A percentile compares a stretch with the other conserved stretches of the same genome.
Evolutionary conservation across 2,797 vertebrate species (phyloP).

Genomic region (Pristis pectinata): DNA sequence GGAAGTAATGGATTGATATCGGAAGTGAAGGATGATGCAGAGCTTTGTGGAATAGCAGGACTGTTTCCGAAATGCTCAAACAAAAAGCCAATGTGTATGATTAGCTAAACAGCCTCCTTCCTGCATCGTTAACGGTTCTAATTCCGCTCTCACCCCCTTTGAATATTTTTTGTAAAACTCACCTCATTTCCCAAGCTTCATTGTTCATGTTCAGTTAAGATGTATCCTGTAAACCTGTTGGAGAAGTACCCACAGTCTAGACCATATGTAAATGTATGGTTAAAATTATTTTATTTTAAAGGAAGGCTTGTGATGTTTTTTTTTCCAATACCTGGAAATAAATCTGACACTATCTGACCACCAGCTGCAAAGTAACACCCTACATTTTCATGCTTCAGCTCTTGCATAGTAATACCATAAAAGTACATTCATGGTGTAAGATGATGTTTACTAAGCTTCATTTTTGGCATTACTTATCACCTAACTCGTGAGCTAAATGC

Average conservation of each 20-base stretch:
- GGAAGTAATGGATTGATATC: not conserved
- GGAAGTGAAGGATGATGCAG: not conserved
- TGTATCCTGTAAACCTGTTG: too few relatives aligned
- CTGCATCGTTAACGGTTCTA: not conserved
- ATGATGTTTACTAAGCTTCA: not conserved
- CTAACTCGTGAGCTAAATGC: not conserved
- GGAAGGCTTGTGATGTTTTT: not conserved
- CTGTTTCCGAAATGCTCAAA: not conserved
- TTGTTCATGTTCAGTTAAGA: not conserved
- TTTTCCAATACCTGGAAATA: not conserved
- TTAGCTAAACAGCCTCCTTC: not conserved
- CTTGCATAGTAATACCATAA: not conserved
- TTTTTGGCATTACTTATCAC: not conserved
- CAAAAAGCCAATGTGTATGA: too few relatives aligned
- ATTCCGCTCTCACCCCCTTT: not conserved
- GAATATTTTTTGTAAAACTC: not conserved
- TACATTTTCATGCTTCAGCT: not conserved
- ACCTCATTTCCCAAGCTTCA: not conserved
- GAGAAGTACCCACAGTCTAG: not conserved
- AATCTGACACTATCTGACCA: constrained; percentile 9
- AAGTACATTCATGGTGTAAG: not conserved
- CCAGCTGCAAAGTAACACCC: not conserved
- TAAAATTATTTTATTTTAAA: not conserved
- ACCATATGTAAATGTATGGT: not conserved
- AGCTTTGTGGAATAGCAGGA: not conserved